Base-by-base conservation (phyloP, 2,113 vertebrate species). In the Gobio gobio region DNA sequence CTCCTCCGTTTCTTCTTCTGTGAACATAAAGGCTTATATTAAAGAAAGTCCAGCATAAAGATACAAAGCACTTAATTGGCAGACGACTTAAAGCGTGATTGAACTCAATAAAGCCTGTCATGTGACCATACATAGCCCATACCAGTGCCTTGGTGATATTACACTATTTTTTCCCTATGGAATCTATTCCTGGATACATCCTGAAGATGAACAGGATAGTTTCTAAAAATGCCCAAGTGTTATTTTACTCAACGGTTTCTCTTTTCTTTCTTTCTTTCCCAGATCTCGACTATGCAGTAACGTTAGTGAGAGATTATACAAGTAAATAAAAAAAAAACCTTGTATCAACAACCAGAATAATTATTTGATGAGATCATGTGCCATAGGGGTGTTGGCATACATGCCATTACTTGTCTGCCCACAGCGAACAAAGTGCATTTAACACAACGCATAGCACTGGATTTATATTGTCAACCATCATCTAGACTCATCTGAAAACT, bases 1-100 rank as follows among this genome's bases (percentile, higher is more conserved):
- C 95, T 90, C 51, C 95, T 93, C 90, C 95, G 93, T 90, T 92
- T 95, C 89, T 95, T 95, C 85, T 96, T 95, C 96, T 96, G 93
- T 77, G 70, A 86, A 83, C 51, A 72, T 7, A 64, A 12, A 85
- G 1, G 29, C 29, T 82, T 80, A 47, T 29, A 80, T 78, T 78
- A 51, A 78, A 22, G 24, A 64, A 6, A 13, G 36, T 80, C 3
- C n/a, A 80, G 24, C 29, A 29, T 18, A 18, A 64, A 64, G 58
- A 61, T 18, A 0, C 9, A 64, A 63, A 18, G 24, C 74, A 8
- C n/a, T 16, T 14, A 13, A 26, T 9, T 49, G n/a, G 68, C 10
- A 74, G 12, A 47, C 0, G 3, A 68, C 33, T 33, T 68, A 40
- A 40, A 29, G 29, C 29, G 29, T 4, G 29, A 20, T 16, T 20